These are phyloP conservation scores for Cyanistes caeruleus DNA, from an alignment of 2,113 vertebrate species.

Conservation along the genomic window DNA sequence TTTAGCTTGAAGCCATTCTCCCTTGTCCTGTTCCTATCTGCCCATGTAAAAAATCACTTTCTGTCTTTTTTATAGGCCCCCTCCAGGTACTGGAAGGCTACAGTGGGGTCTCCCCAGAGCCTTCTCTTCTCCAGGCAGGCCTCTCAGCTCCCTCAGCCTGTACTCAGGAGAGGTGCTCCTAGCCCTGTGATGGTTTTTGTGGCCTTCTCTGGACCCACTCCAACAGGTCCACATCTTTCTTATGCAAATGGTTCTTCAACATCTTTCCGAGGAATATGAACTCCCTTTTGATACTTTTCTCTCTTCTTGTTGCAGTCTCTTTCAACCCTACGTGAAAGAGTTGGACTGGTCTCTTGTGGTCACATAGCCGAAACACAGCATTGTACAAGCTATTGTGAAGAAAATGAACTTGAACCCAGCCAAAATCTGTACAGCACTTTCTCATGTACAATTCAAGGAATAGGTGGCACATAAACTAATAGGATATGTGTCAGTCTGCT, in stretches of 20 bases:
- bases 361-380: not conserved
- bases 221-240: not conserved
- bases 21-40: not conserved
- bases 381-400: not conserved
- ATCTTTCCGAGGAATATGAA: not conserved
- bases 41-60: not conserved
- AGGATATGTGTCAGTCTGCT: not conserved
- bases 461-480: not conserved
- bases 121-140: not conserved
- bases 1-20: not conserved
- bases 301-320: not conserved
- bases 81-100: not conserved
- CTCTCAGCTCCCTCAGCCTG: not conserved
- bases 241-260: accelerated
- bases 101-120: not conserved
- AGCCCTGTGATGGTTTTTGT: not conserved
- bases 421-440: not conserved
- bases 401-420: not conserved
- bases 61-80: not conserved
- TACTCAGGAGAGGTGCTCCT: not conserved
- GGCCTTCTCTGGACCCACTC: not conserved
- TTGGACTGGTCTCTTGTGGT: not conserved
- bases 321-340: accelerated
- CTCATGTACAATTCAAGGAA: not conserved
- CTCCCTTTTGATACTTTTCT: not conserved